phyloP scores from a whole-genome alignment of 2,888 invertebrate genomes.

The Branchipolynoe longqiensis region DNA sequence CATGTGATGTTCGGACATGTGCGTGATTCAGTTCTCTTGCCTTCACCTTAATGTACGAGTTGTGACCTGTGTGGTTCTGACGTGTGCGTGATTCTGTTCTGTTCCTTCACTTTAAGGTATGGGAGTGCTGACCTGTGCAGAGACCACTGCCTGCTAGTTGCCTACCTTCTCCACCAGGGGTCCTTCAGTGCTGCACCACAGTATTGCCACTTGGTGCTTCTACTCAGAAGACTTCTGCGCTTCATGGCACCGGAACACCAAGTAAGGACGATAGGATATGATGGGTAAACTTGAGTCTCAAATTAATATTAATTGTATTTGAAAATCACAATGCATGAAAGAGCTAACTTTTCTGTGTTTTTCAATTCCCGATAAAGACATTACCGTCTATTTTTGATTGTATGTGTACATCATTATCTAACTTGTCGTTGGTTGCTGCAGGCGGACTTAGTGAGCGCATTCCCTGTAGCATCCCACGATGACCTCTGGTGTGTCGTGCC shows the following conservation, averaged over 20 bases:
- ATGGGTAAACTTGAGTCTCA: background rate
- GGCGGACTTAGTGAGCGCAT: slow-evolving; percentile 25
- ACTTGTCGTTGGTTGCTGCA: slow-evolving; percentile 18
- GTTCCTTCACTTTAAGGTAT: slow-evolving; percentile 69
- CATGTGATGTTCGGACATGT: too few relatives aligned
- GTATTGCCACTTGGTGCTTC: slow-evolving; percentile 67
- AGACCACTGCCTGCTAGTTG: slow-evolving; percentile 70
- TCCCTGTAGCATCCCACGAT: background rate
- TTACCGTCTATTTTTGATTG: background rate
- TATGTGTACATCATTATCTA: background rate
- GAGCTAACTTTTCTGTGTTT: too few relatives aligned
- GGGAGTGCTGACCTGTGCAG: slow-evolving; percentile 74
- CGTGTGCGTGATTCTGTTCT: too few relatives aligned
- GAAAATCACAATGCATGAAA: too few relatives aligned
- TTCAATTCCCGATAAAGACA: background rate
- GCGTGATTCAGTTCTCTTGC: too few relatives aligned
- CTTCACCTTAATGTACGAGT: too few relatives aligned
- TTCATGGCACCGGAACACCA: slow-evolving; percentile 77
- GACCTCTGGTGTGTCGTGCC: slow-evolving; percentile 46
- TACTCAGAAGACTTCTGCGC: slow-evolving; percentile 72
- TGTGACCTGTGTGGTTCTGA: too few relatives aligned
- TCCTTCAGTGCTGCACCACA: slow-evolving; percentile 56
- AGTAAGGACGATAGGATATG: slow-evolving; percentile 66
- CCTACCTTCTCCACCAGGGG: slow-evolving; percentile 66
- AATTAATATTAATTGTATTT: too few relatives aligned